These are phyloP conservation scores for Gymnothorax javanicus DNA, from an alignment of 2,797 vertebrate species.

Conservation along the genomic window DNA sequence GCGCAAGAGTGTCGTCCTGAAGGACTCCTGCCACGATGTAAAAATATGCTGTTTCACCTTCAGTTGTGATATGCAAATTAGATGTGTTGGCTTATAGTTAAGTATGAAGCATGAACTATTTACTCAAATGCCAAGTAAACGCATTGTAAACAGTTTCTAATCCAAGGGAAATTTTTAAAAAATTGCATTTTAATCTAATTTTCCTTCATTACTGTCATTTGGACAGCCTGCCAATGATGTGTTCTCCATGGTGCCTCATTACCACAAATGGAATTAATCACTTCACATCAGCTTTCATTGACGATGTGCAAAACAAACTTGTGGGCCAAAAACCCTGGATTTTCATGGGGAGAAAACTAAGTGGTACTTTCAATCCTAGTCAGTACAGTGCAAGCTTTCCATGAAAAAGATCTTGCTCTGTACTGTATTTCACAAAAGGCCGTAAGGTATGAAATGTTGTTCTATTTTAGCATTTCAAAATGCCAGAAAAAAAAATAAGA, in stretches of 20 bases:
- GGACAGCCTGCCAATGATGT: background rate
- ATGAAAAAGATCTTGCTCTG: background rate
- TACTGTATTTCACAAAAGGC: background rate
- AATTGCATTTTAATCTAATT: background rate
- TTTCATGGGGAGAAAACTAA: background rate
- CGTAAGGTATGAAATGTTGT: background rate
- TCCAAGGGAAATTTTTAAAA: background rate
- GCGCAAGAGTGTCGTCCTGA: too few relatives aligned
- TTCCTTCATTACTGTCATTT: background rate
- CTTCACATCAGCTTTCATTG: background rate
- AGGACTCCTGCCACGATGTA: too few relatives aligned
- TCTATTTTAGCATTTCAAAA: background rate
- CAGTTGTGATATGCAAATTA: background rate
- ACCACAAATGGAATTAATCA: background rate
- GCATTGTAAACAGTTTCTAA: background rate
- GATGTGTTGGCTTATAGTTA: background rate
- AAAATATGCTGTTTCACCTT: too few relatives aligned
- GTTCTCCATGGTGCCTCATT: constrained; percentile 1
- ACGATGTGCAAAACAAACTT: background rate
- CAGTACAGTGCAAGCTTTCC: background rate
- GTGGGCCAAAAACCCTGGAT: background rate
- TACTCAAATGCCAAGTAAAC: background rate
- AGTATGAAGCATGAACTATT: background rate
- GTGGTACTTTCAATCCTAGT: background rate
- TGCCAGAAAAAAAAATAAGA: background rate